Percentiles rank a stretch among this genome's conserved stretches.
Conservation (phyloP, 2,888 invertebrate genomes). For the Ichneumoninae sp. region DNA sequence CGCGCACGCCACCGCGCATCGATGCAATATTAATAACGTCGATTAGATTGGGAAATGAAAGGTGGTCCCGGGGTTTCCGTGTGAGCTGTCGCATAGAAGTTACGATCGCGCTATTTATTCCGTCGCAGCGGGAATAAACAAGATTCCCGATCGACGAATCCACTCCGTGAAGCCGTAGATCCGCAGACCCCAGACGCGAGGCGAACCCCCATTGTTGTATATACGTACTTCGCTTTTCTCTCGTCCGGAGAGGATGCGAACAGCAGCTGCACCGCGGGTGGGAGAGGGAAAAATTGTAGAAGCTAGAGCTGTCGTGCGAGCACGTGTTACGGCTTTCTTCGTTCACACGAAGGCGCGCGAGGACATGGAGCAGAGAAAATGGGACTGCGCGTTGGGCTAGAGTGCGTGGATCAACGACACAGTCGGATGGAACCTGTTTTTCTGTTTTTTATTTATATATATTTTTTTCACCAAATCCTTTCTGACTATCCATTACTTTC, state of each 20-base stretch:
- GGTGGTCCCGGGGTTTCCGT: constrained; percentile 56
- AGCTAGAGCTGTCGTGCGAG: constrained; percentile 24
- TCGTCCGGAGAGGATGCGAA: constrained; percentile 26
- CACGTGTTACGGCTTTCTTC: constrained; percentile 62
- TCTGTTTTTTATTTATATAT: background rate
- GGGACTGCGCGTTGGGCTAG: constrained; percentile 40
- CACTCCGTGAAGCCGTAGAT: constrained; percentile 37
- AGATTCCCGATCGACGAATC: constrained; percentile 59
- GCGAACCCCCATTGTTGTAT: constrained; percentile 27
- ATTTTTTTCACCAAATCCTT: constrained; percentile 25
- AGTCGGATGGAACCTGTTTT: constrained; percentile 48
- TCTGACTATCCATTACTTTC: background rate
- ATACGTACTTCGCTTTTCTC: constrained; percentile 15
- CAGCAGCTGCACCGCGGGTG: constrained; percentile 54
- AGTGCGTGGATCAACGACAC: constrained; percentile 52
- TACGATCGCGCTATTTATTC: constrained; percentile 42
- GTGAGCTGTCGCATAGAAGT: constrained; percentile 37
- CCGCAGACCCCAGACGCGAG: constrained; percentile 9
- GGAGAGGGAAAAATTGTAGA: constrained; percentile 31
- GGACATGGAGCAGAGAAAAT: constrained; percentile 35
- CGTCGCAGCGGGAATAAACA: constrained; percentile 56
- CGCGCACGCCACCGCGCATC: constrained; percentile 57
- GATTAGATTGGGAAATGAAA: constrained; percentile 72
- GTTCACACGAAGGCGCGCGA: constrained; percentile 61
- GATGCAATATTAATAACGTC: constrained; percentile 81